Conservation (phyloP, 2,797 vertebrate species). For the Siniperca scherzeri region DNA sequence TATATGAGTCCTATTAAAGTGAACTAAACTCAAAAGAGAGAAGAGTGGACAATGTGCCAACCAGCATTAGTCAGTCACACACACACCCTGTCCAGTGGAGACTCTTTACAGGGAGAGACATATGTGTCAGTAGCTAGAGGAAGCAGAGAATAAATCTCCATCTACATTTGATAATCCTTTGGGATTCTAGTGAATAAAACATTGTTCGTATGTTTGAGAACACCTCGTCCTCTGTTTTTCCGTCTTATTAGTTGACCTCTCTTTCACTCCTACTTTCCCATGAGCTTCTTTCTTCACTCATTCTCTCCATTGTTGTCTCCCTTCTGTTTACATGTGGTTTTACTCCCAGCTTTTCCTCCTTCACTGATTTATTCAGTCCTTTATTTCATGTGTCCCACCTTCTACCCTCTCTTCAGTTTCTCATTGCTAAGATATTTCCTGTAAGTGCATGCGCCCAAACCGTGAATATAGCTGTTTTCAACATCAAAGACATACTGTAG, state of each 20-base stretch:
- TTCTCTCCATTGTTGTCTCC: conserved; percentile 5
- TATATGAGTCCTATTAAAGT: conserved; percentile 64
- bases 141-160: conserved; percentile 34
- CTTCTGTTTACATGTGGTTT: conserved; percentile 30
- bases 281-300: conserved; percentile 1
- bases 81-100: conserved; percentile 37
- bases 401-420: conserved; percentile 10
- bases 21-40: conserved; percentile 46
- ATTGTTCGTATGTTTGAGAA: conserved; percentile 5
- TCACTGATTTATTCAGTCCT: conserved; percentile 14
- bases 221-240: neutral
- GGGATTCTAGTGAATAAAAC: conserved; percentile 29
- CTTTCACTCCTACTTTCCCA: conserved; percentile 21
- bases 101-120: conserved; percentile 2
- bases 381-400: conserved; percentile 10
- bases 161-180: neutral
- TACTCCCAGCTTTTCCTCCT: conserved; percentile 13
- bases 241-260: neutral
- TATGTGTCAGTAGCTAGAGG: conserved; percentile 18
- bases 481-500: conserved; percentile 19
- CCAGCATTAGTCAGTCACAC: conserved; percentile 42
- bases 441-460: conserved; percentile 18
- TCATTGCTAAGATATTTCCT: conserved; percentile 55
- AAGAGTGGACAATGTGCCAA: conserved; percentile 48
- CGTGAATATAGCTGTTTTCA: neutral